Percentiles rank a stretch among this genome's conserved stretches.
Conservation (phyloP, 37 sponge, comb jelly and placozoan species). For the Diacarnus erythraeanus region DNA sequence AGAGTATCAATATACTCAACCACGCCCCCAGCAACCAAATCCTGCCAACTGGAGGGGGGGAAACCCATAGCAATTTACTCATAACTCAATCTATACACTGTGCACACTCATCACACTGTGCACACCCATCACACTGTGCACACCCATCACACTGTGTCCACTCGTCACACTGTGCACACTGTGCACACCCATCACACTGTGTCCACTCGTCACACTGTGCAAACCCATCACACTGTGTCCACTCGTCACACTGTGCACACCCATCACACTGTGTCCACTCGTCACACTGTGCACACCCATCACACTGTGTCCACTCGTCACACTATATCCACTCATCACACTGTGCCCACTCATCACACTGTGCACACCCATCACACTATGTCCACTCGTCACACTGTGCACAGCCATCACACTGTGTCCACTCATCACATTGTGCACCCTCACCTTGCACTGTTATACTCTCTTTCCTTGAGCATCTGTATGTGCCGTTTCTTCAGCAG, state of each 20-base stretch:
- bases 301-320: slow-evolving; percentile 72
- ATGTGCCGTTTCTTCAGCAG: slow-evolving; percentile 94
- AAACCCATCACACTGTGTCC: slow-evolving; percentile 78
- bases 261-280: background rate
- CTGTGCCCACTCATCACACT: background rate
- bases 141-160: slow-evolving; percentile 74
- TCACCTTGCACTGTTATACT: slow-evolving; percentile 91
- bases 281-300: slow-evolving; percentile 24
- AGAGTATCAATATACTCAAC: slow-evolving; percentile 99
- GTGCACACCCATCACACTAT: slow-evolving; percentile 67
- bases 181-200: background rate
- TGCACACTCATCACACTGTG: background rate
- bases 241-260: background rate
- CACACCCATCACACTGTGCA: background rate
- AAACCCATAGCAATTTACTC: too few relatives aligned
- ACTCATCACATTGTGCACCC: background rate
- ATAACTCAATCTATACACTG: background rate
- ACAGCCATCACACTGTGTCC: background rate
- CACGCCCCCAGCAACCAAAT: slow-evolving; percentile 93
- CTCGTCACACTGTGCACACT: too few relatives aligned
- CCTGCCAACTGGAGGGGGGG: slow-evolving; percentile 85
- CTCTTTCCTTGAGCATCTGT: slow-evolving; percentile 93
- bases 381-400: slow-evolving; percentile 7
- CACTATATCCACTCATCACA: background rate
- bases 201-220: background rate